Evolutionary conservation across 2,113 vertebrate species (phyloP), one percentile per base, ranked within the genome.

Genomic region (Maccullochella peelii): DNA sequence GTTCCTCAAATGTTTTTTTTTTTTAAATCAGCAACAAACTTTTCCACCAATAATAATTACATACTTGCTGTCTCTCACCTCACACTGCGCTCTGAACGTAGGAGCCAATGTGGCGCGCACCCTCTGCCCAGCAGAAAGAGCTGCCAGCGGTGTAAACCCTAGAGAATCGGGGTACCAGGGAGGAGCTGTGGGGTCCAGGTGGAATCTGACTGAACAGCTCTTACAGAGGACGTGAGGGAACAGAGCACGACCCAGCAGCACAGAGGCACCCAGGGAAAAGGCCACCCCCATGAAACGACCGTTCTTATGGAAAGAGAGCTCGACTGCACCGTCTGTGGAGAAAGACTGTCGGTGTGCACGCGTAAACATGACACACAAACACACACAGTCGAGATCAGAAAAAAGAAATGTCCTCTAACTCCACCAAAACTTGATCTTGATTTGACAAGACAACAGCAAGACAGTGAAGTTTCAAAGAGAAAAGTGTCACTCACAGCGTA

Each of bases 281-380:
- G 96, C 96, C n/a, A 92, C 86, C 0, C 97, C 97, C 27, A 97
- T 82, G n/a, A 94, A 93, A 59, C 86, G 87, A 3, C 97, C 96
- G 2, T 98, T 98, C 86, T 97, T 97, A 49, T 95, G 93, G 92
- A 97, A 98, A 6, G 95, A 96, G 30, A 98, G 92, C 50, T 96
- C 95, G 63, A 95, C 93, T 15, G 94, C 90, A 10, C 94, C 92
- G 0, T 79, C 63, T 69, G 94, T 79, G 63, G 90, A 94, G 33
- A 91, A 92, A 33, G 83, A 88, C 93, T 93, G 80, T 1, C 25
- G 7, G 58, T 44, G 71, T 49, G 33, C 16, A 63, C 10, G 54
- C 33, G 38, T 16, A n/a, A 67, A 67, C 2, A 72, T 15, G 54
- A 88, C 61, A 76, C 4, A 78, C 12, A 52, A 6, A 59, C 30